A percentile compares a stretch with the other conserved stretches of the same genome.
Conservation (phyloP, 2,113 vertebrate species). For the Pachypanchax playfairii region DNA sequence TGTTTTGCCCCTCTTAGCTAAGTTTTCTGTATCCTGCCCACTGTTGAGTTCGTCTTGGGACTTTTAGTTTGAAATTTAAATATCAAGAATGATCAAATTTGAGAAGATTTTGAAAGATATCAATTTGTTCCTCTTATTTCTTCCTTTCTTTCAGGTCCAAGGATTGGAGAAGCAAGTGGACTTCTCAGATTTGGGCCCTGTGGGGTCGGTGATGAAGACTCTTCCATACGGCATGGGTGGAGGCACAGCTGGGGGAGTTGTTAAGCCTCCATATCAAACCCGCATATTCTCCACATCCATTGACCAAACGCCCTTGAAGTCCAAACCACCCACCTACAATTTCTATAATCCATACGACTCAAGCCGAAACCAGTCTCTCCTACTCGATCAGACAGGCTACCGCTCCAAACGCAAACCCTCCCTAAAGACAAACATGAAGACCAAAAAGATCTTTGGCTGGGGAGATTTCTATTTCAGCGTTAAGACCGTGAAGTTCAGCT, state of each 20-base stretch:
- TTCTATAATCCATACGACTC: slow-evolving; percentile 81
- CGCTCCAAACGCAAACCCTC: slow-evolving; percentile 88
- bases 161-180: slow-evolving; percentile 85
- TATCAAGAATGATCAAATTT: background rate
- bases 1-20: no score
- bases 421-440: slow-evolving; percentile 86
- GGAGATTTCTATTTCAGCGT: slow-evolving; percentile 98
- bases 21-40: background rate
- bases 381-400: slow-evolving; percentile 78
- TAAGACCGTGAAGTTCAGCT: slow-evolving; percentile 90
- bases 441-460: slow-evolving; percentile 98
- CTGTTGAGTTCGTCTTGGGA: background rate
- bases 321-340: slow-evolving; percentile 78
- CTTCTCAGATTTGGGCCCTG: slow-evolving; percentile 84
- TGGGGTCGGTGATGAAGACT: slow-evolving; percentile 80
- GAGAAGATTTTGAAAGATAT: background rate
- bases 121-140: background rate
- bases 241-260: slow-evolving; percentile 63
- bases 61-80: background rate
- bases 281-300: slow-evolving; percentile 77
- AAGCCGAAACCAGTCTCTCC: slow-evolving; percentile 80
- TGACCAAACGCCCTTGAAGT: slow-evolving; percentile 78
- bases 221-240: slow-evolving; percentile 77
- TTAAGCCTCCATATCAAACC: slow-evolving; percentile 81
- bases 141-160: slow-evolving; percentile 77